Conservation (phyloP, 1,140 invertebrate genomes). For the Aethina tumida region DNA sequence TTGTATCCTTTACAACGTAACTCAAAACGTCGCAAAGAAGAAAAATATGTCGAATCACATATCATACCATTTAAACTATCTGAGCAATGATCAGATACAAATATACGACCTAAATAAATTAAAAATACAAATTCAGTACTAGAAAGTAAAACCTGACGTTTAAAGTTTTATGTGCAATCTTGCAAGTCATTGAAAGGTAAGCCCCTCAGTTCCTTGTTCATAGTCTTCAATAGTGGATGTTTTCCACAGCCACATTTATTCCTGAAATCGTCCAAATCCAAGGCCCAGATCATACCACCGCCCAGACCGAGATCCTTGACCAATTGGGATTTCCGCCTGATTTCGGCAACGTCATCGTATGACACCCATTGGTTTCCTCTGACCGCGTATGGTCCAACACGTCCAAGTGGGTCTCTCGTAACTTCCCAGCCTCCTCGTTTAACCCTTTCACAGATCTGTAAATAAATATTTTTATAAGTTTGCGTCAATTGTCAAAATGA, state of each 20-base stretch:
- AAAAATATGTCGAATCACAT: constrained; percentile 11
- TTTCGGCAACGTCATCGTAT: constrained; percentile 64
- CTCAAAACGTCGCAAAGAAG: constrained; percentile 12
- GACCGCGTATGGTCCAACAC: constrained; percentile 64
- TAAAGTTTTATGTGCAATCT: constrained; percentile 31
- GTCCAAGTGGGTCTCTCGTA: constrained; percentile 47
- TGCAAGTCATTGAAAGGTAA: constrained; percentile 17
- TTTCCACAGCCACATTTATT: constrained; percentile 53
- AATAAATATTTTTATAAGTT: constrained; percentile 6
- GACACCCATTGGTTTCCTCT: constrained; percentile 71
- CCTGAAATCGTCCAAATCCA: constrained; percentile 65
- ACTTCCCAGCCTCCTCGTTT: constrained; percentile 55
- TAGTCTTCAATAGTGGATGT: constrained; percentile 45
- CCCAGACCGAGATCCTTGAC: constrained; percentile 50
- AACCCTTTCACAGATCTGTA: constrained; percentile 52
- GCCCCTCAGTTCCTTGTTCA: constrained; percentile 45
- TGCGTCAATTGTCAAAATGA: neutral
- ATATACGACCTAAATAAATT: no score
- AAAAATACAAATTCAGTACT: neutral
- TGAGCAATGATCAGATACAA: no score
- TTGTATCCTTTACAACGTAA: constrained; percentile 6
- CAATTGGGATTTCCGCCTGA: constrained; percentile 47
- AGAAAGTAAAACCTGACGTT: neutral
- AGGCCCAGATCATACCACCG: constrained; percentile 72
- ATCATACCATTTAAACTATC: constrained; percentile 1